These are phyloP conservation scores for Pseudeuparius sepicola DNA, from an alignment of 2,888 invertebrate genomes.

Conservation along the genomic window DNA sequence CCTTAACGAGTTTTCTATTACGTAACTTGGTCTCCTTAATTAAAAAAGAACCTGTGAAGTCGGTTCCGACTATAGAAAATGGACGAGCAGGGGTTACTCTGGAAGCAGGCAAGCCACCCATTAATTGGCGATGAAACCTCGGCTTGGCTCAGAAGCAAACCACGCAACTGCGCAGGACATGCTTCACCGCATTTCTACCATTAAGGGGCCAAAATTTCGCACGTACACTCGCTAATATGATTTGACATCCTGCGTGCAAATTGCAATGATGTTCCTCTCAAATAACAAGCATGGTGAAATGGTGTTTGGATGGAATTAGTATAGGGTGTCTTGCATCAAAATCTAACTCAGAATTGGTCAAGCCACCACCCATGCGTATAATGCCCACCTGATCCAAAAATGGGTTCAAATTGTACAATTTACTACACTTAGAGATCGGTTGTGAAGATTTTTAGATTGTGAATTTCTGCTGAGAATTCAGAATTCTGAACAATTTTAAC, in stretches of 20 bases:
- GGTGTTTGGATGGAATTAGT: conserved; percentile 15
- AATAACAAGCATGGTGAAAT: conserved; percentile 17
- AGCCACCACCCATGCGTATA: conserved; percentile 19
- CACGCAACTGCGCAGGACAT: conserved; percentile 14
- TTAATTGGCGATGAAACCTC: conserved; percentile 12
- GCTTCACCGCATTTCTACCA: conserved; percentile 13
- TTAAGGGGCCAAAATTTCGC: conserved; percentile 16
- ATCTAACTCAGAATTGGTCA: conserved; percentile 14
- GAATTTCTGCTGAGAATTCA: too few relatives aligned
- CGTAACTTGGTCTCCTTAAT: conserved; percentile 17
- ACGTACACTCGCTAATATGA: conserved; percentile 16
- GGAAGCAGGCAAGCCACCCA: conserved; percentile 18
- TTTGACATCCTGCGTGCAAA: conserved; percentile 18
- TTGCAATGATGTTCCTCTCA: conserved; percentile 16
- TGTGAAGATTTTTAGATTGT: too few relatives aligned
- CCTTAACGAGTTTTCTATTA: conserved; percentile 14
- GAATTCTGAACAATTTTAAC: too few relatives aligned
- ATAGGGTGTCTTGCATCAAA: conserved; percentile 17
- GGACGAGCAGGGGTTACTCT: conserved; percentile 18
- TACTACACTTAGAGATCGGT: conserved; percentile 9
- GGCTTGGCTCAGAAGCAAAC: conserved; percentile 17
- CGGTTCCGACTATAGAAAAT: conserved; percentile 17
- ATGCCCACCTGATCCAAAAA: conserved; percentile 16
- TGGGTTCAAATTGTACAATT: conserved; percentile 12
- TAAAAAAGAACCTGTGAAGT: conserved; percentile 20